phyloP scores from a whole-genome alignment of 2,888 invertebrate species.

The Erebia palarica region DNA sequence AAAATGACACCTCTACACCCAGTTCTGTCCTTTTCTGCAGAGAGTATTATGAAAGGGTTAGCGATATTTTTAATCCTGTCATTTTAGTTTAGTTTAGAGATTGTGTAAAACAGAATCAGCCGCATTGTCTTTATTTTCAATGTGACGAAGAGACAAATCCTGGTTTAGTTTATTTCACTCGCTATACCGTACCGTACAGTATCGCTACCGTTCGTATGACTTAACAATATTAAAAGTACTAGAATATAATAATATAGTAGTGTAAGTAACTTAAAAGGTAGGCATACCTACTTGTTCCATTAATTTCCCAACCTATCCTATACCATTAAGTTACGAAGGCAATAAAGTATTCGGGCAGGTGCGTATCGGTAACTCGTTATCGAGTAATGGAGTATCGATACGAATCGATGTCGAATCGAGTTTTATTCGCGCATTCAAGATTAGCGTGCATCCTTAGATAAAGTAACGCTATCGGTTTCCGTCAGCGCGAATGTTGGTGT shows the following conservation, averaged over 20 bases:
- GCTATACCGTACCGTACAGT: too few relatives aligned
- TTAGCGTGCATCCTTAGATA: constrained; percentile 42
- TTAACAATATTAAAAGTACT: background rate
- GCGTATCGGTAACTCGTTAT: constrained; percentile 49
- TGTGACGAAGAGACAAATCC: too few relatives aligned
- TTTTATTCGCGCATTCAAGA: constrained; percentile 47
- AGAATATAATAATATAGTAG: background rate
- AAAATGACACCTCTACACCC: too few relatives aligned
- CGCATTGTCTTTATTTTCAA: too few relatives aligned
- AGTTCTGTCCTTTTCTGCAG: too few relatives aligned
- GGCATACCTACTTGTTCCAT: constrained; percentile 31
- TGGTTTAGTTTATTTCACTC: too few relatives aligned
- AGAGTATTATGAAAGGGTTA: too few relatives aligned
- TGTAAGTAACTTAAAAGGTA: background rate
- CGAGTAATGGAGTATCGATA: constrained; percentile 49
- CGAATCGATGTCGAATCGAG: constrained; percentile 48
- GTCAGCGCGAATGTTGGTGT: constrained; percentile 31
- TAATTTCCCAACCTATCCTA: constrained; percentile 45
- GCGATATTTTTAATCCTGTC: too few relatives aligned
- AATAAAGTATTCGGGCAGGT: constrained; percentile 49
- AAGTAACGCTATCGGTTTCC: constrained; percentile 33
- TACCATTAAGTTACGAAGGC: constrained; percentile 42
- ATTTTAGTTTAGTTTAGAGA: too few relatives aligned
- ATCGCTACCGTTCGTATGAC: too few relatives aligned
- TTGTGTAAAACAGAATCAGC: too few relatives aligned